Conservation (phyloP, 2,113 vertebrate species). For the Tetrao urogallus region DNA sequence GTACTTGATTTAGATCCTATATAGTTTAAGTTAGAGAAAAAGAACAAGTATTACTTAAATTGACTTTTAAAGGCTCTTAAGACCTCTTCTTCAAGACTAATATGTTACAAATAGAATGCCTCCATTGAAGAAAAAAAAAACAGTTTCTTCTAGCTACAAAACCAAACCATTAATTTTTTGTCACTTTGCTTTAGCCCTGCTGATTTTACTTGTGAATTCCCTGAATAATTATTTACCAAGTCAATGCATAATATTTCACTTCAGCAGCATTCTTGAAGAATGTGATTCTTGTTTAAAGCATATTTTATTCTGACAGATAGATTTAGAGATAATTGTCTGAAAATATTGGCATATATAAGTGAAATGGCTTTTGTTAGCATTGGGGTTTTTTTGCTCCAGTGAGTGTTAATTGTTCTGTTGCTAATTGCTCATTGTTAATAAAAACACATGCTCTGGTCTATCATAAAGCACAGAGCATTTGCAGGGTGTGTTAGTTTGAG, state of each 20-base stretch:
- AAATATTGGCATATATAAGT: constrained; percentile 20
- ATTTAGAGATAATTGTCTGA: constrained; percentile 38
- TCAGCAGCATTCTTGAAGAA: background rate
- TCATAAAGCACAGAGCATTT: background rate
- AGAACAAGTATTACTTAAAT: background rate
- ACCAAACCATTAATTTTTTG: background rate
- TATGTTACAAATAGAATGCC: background rate
- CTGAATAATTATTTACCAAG: background rate
- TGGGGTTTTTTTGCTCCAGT: constrained; percentile 17
- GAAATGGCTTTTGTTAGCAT: constrained; percentile 33
- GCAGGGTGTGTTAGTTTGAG: background rate
- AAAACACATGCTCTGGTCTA: background rate
- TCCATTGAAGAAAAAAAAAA: background rate
- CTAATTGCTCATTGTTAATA: background rate
- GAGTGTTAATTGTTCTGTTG: constrained; percentile 28
- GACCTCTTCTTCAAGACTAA: background rate
- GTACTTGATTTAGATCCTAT: background rate
- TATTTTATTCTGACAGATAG: constrained; percentile 42
- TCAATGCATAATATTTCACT: background rate
- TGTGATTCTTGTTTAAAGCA: constrained; percentile 3
- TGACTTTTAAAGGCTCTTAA: constrained; percentile 14
- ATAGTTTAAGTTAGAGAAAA: background rate
- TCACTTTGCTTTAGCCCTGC: background rate
- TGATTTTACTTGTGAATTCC: constrained; percentile 10
- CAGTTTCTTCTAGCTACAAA: background rate